A percentile compares a stretch with the other conserved stretches of the same genome.
Conservation (phyloP, 2,113 vertebrate genomes). For the Grammomys dolichurus region DNA sequence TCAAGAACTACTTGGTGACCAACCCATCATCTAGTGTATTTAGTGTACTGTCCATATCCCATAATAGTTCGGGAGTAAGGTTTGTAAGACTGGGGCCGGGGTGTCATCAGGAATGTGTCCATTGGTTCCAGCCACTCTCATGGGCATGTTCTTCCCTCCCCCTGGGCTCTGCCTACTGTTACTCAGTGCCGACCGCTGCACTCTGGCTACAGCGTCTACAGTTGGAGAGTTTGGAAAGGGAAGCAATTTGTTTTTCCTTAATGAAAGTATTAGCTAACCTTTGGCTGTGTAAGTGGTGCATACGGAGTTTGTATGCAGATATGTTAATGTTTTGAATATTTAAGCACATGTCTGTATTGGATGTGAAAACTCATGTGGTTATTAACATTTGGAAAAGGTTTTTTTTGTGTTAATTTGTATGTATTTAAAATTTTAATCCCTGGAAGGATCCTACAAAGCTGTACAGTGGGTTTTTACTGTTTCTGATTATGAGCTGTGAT, state of each 20-base stretch:
- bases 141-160: not conserved
- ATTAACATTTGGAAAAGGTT: constrained; percentile 12
- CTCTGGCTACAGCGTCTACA: not conserved
- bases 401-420: not conserved
- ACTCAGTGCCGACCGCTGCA: not conserved
- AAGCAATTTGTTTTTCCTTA: not conserved
- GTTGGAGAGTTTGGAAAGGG: not conserved
- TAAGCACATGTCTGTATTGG: constrained; percentile 27
- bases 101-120: not conserved
- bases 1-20: not conserved
- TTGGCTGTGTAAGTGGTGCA: not conserved
- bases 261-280: constrained; percentile 21
- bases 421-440: not conserved
- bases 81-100: not conserved
- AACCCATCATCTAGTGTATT: not conserved
- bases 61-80: not conserved
- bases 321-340: constrained; percentile 49
- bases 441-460: constrained; percentile 6
- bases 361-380: constrained; percentile 27
- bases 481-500: constrained; percentile 52
- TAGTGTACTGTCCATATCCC: not conserved
- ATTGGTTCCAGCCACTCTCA: not conserved
- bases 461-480: not conserved
- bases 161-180: not conserved
- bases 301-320: not conserved